Base-by-base conservation (phyloP, 2,797 vertebrate genomes). In the Hemitrygon akajei region DNA sequence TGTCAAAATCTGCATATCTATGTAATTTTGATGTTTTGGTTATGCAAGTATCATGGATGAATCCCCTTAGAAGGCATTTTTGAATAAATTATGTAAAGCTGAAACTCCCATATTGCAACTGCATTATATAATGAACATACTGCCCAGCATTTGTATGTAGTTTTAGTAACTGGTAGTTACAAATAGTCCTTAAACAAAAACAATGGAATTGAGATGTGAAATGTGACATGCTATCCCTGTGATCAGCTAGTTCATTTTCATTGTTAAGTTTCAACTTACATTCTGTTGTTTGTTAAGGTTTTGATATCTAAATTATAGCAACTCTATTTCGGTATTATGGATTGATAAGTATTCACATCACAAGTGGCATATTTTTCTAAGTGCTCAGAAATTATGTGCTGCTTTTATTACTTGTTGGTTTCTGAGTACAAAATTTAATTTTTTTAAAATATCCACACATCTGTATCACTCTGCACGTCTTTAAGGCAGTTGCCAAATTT, bases 121-220 rank as follows among this genome's bases (percentile, higher is more conserved):
- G 60, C 1, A 89, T 89, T 66, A 89, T 66, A 66, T 20, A 58
- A 86, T 60, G 60, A 86, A 86, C 14, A n/a, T n/a, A 14, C 56
- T 86, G 16, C 10, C n/a, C 86, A 89, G 63, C 20, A 89, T 89
- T 89, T 89, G 86, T 66, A 69, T 89, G 86, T 63, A 22, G n/a
- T 89, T 37, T 34, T 3, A 89, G 18, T 87, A 63, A 34, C 63
- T 34, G n/a, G 34, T 69, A 37, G n/a, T 40, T 20, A 69, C 20
- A n/a, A 9, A 89, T 66, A 20, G 66, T 89, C 9, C 40, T 89
- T 66, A 89, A 63, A 12, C 58, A 86, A 7, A 86, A 86, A 60
- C 34, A 89, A 37, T 66, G n/a, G 60, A 66, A 34, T 82, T 56
- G 58, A 58, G 56, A 86, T n/a, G 47, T 60, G 22, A 86, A 86